Evolutionary conservation across 2,797 vertebrate genomes (phyloP), one percentile per base, ranked within the genome.

Genomic region (Malurus splendens): DNA sequence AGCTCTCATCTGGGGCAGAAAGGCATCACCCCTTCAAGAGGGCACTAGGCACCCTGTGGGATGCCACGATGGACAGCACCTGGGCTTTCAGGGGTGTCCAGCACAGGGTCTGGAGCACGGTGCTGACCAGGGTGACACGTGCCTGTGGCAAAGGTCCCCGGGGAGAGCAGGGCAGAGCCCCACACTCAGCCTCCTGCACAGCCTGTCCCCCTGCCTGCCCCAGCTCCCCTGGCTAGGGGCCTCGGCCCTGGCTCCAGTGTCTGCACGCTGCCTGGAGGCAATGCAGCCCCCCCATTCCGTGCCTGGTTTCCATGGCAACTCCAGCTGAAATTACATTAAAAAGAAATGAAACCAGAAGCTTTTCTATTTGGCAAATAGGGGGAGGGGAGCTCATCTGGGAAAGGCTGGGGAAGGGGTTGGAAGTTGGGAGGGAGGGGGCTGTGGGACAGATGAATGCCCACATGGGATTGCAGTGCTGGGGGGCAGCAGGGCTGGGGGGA

Each of bases 271-370:
- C 85, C 78, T 91, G 87, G 56, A 89, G 86, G 86, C 72, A 13
- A 70, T 82, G 73, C 90, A 54, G 71, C 78, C 59, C 64, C 75
- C 64, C 78, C 14, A 33, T 22, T 51, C 64, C 14, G 28, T 51
- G 86, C 80, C 91, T 85, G 62, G 93, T 95, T 94, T 92, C 94
- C 86, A 93, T 93, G 88, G 91, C 72, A 92, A 95, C 92, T 38
- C 91, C 82, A 89, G 84, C 18, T 68, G 92, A 95, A 95, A 93
- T 93, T 80, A 91, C 91, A 86, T 95, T 94, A 94, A 92, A 94
- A 94, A 93, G 89, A 89, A 91, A 92, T 82, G 70, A 95, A 96
- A 92, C 84, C 77, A 85, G 89, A 59, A 60, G 92, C 83, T 90
- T 93, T 90, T 92, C 89, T 93, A 70, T 72, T 88, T 82, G 87